Conservation (phyloP, 37 sponge, comb jelly and placozoan genomes). For the Cliona cf. orientalis region DNA sequence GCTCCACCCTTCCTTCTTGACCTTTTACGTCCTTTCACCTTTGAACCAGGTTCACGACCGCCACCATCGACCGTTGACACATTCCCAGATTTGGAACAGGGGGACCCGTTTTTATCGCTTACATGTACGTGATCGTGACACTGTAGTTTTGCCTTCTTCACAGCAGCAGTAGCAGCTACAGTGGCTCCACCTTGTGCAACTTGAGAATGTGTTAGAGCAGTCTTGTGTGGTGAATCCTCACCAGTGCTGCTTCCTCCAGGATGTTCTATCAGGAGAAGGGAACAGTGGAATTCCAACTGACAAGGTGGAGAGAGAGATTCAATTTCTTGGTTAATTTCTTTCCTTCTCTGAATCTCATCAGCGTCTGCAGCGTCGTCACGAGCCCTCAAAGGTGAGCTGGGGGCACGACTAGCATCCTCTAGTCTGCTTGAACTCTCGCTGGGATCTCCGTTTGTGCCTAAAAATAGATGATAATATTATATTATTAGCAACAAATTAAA, state of each 20-base stretch:
- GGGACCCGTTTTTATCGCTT: too few relatives aligned
- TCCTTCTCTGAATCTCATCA: slow-evolving; percentile 6
- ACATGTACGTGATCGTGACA: too few relatives aligned
- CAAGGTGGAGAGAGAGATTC: slow-evolving; percentile 54
- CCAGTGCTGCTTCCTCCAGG: too few relatives aligned
- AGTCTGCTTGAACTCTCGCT: background rate
- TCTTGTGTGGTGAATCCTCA: too few relatives aligned
- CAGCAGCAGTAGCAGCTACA: too few relatives aligned
- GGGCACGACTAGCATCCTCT: background rate
- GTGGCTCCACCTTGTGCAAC: too few relatives aligned
- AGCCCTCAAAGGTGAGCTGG: background rate
- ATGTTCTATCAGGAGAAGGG: too few relatives aligned
- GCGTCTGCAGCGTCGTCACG: too few relatives aligned
- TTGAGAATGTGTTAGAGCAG: background rate
- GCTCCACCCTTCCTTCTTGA: background rate
- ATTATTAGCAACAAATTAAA: background rate
- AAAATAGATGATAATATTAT: background rate
- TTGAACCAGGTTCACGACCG: background rate
- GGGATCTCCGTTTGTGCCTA: background rate
- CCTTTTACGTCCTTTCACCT: background rate
- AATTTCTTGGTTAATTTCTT: slow-evolving; percentile 2
- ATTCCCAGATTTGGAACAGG: too few relatives aligned
- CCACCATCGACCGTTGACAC: too few relatives aligned
- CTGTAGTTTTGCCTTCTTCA: too few relatives aligned
- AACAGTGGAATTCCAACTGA: slow-evolving; percentile 35